phyloP scores from a whole-genome alignment of 2,113 vertebrate genomes.

The Antechinus flavipes region DNA sequence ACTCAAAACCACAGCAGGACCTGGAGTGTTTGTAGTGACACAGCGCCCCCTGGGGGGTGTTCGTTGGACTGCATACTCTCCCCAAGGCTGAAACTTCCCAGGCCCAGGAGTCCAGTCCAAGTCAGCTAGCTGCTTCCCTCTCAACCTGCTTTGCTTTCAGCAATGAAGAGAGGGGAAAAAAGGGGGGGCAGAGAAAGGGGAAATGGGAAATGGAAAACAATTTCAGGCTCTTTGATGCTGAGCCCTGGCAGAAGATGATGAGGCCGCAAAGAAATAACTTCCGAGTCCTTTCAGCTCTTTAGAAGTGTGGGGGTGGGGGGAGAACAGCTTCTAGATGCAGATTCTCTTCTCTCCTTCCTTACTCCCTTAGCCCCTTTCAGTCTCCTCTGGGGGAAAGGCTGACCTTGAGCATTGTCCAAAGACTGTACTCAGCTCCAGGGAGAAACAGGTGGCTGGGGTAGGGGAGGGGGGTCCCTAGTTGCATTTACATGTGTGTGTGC shows the following conservation, averaged over 20 bases:
- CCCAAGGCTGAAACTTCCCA: not conserved
- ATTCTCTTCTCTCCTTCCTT: not conserved
- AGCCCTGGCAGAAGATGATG: conserved; percentile 70
- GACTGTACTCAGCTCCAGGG: conserved; percentile 45
- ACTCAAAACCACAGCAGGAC: accelerated
- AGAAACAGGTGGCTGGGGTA: not conserved
- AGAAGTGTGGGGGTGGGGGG: conserved; percentile 66
- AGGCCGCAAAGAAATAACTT: conserved; percentile 84
- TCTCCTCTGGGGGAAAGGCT: conserved; percentile 23
- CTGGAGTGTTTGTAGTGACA: conserved; percentile 69
- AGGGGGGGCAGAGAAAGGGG: not conserved
- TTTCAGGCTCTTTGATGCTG: conserved; percentile 54
- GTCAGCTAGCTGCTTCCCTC: not conserved
- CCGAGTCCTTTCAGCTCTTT: conserved; percentile 75
- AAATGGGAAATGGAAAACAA: conserved; percentile 32
- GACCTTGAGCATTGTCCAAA: conserved; percentile 62
- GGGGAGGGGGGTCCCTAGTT: not conserved
- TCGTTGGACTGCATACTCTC: not conserved
- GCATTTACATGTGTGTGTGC: not conserved
- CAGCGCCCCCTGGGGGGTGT: conserved; percentile 81
- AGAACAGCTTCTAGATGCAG: not conserved
- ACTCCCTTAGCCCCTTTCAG: conserved; percentile 50
- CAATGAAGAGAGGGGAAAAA: not conserved
- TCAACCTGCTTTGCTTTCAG: conserved; percentile 42
- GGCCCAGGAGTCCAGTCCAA: not conserved